These are phyloP conservation scores for Napeogenes sylphis DNA, from an alignment of 2,888 invertebrate genomes.

Conservation along the genomic window DNA sequence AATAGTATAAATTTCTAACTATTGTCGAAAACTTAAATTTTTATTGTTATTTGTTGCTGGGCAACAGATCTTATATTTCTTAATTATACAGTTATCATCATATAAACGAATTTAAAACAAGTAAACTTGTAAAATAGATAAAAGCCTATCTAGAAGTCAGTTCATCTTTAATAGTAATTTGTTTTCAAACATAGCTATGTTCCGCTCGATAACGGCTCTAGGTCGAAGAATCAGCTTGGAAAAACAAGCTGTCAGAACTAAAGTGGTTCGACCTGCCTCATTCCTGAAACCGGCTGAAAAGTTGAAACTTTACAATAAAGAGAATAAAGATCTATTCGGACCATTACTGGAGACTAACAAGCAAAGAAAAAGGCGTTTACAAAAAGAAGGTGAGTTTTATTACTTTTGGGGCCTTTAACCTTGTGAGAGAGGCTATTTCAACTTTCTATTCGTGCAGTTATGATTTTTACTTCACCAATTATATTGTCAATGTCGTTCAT, in stretches of 20 bases:
- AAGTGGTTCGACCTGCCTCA: constrained; percentile 63
- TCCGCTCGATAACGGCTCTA: constrained; percentile 54
- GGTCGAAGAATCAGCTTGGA: constrained; percentile 50
- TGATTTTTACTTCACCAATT: not conserved
- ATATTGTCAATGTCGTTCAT: not conserved
- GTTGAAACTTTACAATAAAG: constrained; percentile 67
- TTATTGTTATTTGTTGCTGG: too few species aligned
- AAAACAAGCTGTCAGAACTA: constrained; percentile 60
- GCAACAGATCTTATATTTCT: too few species aligned
- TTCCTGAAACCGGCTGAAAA: constrained; percentile 66
- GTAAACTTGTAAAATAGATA: too few species aligned
- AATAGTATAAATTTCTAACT: too few species aligned
- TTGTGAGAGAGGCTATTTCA: constrained; percentile 37
- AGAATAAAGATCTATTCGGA: constrained; percentile 73
- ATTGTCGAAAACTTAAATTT: too few species aligned
- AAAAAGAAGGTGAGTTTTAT: constrained; percentile 57
- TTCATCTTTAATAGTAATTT: too few species aligned
- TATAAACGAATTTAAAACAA: too few species aligned
- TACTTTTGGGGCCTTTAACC: constrained; percentile 41
- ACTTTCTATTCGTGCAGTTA: constrained; percentile 22
- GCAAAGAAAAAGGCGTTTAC: constrained; percentile 59
- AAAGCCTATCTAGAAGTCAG: too few species aligned
- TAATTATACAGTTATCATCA: too few species aligned
- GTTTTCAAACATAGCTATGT: constrained; percentile 41
- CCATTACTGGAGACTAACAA: constrained; percentile 68